Evolutionary conservation across 2,888 invertebrate species (phyloP).

Genomic region (Synanthedon myopaeformis): DNA sequence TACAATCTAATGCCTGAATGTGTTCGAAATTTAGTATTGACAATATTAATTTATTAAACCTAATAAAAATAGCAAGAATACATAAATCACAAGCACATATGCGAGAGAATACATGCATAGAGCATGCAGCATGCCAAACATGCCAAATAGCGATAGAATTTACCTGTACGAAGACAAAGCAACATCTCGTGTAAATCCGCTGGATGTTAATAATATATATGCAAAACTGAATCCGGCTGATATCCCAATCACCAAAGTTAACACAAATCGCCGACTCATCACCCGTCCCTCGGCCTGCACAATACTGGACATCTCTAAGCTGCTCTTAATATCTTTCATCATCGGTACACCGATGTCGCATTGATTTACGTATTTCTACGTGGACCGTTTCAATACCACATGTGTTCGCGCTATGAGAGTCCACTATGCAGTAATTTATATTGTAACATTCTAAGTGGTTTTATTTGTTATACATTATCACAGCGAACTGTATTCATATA

Average conservation of each 20-base stretch:
- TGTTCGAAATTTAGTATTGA: no score
- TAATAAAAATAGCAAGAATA: not conserved
- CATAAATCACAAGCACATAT: not conserved
- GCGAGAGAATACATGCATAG: slow-evolving; percentile 8
- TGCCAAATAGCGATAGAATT: slow-evolving; percentile 26
- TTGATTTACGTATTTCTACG: not conserved
- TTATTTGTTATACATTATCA: not conserved
- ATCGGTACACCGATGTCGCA: not conserved
- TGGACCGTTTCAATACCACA: not conserved
- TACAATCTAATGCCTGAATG: no score
- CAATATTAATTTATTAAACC: no score
- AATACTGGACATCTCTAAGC: slow-evolving; percentile 8
- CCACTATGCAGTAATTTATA: not conserved
- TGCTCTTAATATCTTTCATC: slow-evolving; percentile 2
- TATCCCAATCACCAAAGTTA: slow-evolving; percentile 79
- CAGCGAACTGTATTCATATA: no score
- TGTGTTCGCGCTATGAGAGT: not conserved
- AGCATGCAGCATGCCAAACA: slow-evolving; percentile 28
- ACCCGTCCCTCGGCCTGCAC: slow-evolving; percentile 61
- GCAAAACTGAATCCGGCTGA: slow-evolving; percentile 83
- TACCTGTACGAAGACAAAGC: slow-evolving; percentile 63
- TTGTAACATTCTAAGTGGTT: not conserved
- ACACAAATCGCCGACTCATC: slow-evolving; percentile 76
- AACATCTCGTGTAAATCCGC: slow-evolving; percentile 61
- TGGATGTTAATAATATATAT: slow-evolving; percentile 75